Conservation (phyloP, 2,797 vertebrate species). For the Poecilia velifera region DNA sequence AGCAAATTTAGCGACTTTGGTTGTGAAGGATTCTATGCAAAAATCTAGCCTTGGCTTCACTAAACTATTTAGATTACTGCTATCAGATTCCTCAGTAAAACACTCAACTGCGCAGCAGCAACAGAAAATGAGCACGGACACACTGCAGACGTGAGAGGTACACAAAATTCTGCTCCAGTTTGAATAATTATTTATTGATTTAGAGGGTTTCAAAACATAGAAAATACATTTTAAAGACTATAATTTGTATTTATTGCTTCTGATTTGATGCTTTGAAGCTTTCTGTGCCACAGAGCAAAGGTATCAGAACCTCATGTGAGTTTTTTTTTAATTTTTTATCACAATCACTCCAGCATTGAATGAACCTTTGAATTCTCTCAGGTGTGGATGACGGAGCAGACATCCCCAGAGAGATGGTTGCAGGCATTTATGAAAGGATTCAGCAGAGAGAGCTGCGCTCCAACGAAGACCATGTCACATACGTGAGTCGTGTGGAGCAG, state of each 20-base stretch:
- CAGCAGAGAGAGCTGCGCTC: conserved; percentile 97
- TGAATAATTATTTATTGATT: background rate
- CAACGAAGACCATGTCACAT: conserved; percentile 98
- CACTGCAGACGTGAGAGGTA: background rate
- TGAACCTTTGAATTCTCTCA: conserved; percentile 57
- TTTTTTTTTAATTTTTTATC: background rate
- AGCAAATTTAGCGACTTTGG: background rate
- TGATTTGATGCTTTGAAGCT: background rate
- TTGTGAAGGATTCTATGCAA: background rate
- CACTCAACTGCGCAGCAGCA: background rate
- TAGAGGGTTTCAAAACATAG: background rate
- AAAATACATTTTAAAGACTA: background rate
- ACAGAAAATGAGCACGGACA: background rate
- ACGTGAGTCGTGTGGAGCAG: conserved; percentile 98
- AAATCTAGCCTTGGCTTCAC: background rate
- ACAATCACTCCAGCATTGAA: background rate
- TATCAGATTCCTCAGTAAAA: background rate
- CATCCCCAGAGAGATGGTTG: conserved; percentile 96
- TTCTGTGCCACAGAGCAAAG: background rate
- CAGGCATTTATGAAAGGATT: conserved; percentile 97
- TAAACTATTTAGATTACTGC: background rate
- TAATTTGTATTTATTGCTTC: background rate
- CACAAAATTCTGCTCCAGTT: background rate
- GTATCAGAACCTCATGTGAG: background rate
- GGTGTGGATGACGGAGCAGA: conserved; percentile 98